These are phyloP conservation scores for Nesoenas mayeri DNA, from an alignment of 2,113 vertebrate species.

Conservation along the genomic window DNA sequence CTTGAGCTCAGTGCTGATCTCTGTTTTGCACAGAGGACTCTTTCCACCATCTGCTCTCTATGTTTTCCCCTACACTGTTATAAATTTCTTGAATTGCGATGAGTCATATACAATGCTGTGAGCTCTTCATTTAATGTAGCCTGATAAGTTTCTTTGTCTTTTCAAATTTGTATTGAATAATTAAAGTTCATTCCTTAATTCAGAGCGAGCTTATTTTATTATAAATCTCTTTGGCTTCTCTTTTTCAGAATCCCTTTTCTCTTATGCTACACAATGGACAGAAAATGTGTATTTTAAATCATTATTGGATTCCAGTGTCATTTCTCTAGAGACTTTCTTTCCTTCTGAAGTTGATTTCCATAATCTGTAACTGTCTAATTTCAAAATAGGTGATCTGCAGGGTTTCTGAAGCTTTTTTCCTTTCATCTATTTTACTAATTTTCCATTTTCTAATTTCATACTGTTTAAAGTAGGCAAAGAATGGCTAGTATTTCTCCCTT, in stretches of 20 bases:
- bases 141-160: not conserved
- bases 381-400: not conserved
- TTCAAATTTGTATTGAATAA: not conserved
- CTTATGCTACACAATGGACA: not conserved
- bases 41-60: slow-evolving; percentile 15
- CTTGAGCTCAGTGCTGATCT: not conserved
- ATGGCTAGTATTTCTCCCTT: not conserved
- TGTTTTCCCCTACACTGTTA: not conserved
- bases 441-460: not conserved
- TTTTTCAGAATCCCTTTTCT: not conserved
- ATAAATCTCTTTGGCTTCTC: not conserved
- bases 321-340: not conserved
- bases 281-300: not conserved
- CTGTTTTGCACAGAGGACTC: not conserved
- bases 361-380: not conserved
- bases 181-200: not conserved
- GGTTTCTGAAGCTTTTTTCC: not conserved
- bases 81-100: not conserved
- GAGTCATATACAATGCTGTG: not conserved
- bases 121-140: not conserved
- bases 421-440: not conserved
- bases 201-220: not conserved
- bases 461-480: not conserved
- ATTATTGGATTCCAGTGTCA: not conserved
- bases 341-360: not conserved